These are phyloP conservation scores for Chelonus formosanus DNA, from an alignment of 2,888 invertebrate species.

Conservation along the genomic window DNA sequence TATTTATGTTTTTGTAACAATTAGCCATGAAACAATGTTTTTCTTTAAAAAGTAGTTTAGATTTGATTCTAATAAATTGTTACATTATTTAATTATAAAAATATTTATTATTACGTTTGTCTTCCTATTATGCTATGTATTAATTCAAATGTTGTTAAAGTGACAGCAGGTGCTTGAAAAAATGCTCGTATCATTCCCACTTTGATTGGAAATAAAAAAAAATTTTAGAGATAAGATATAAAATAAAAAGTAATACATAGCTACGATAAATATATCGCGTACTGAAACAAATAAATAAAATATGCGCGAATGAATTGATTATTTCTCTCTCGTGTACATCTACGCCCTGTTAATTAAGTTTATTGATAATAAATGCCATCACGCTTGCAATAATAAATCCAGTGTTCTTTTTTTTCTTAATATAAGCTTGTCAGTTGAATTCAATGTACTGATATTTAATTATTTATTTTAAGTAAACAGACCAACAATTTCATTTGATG, in stretches of 20 bases:
- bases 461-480: no score
- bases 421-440: background rate
- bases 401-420: constrained; percentile 15
- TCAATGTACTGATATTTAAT: no score
- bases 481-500: no score
- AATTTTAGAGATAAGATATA: constrained; percentile 23
- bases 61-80: background rate
- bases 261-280: constrained; percentile 50
- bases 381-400: constrained; percentile 59
- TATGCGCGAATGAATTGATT: constrained; percentile 58
- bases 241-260: constrained; percentile 53
- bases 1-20: background rate
- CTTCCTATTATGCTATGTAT: background rate
- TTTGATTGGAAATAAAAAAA: constrained; percentile 18
- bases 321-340: constrained; percentile 63
- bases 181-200: constrained; percentile 49
- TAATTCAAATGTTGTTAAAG: background rate
- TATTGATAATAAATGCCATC: constrained; percentile 66
- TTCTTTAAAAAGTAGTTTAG: background rate
- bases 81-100: background rate
- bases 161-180: background rate
- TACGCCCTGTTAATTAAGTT: constrained; percentile 65
- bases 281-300: constrained; percentile 44
- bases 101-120: background rate
- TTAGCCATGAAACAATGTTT: background rate